Conservation (phyloP, 2,797 vertebrate genomes). For the Lagorchestes hirsutus region DNA sequence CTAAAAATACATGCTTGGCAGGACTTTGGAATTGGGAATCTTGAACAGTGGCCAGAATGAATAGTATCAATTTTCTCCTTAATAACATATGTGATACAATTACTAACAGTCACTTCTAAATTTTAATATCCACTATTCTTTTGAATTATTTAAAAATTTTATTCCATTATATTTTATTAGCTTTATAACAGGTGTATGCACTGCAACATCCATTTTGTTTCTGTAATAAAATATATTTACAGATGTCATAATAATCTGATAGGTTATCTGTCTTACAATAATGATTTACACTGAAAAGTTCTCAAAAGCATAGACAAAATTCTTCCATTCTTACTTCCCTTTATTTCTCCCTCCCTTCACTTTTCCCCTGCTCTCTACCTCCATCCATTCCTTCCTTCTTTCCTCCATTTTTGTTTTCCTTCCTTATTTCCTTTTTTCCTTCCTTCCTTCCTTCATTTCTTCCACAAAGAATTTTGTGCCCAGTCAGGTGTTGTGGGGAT, state of each 20-base stretch:
- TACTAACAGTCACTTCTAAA: constrained; percentile 69
- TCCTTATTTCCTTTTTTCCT: not conserved
- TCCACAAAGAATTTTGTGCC: not conserved
- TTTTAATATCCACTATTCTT: constrained; percentile 66
- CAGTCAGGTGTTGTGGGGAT: not conserved
- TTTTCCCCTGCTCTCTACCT: not conserved
- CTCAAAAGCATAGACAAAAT: not conserved
- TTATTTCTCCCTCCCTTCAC: not conserved
- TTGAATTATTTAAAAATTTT: constrained; percentile 69
- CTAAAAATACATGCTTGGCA: constrained; percentile 66
- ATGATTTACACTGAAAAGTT: not conserved
- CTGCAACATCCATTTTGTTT: not conserved
- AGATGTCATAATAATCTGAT: not conserved
- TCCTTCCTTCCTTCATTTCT: not conserved
- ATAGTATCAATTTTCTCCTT: constrained; percentile 72
- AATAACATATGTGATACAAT: constrained; percentile 73
- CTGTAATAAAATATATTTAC: not conserved
- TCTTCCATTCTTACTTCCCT: not conserved
- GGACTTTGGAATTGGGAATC: constrained; percentile 53
- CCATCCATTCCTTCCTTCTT: not conserved
- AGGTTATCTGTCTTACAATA: not conserved
- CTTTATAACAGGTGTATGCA: constrained; percentile 62
- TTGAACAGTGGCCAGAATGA: constrained; percentile 62
- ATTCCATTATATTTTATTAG: constrained; percentile 74
- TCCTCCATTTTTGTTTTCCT: not conserved